phyloP scores from a whole-genome alignment of 2,888 invertebrate genomes.

The Strigamia maritima region DNA sequence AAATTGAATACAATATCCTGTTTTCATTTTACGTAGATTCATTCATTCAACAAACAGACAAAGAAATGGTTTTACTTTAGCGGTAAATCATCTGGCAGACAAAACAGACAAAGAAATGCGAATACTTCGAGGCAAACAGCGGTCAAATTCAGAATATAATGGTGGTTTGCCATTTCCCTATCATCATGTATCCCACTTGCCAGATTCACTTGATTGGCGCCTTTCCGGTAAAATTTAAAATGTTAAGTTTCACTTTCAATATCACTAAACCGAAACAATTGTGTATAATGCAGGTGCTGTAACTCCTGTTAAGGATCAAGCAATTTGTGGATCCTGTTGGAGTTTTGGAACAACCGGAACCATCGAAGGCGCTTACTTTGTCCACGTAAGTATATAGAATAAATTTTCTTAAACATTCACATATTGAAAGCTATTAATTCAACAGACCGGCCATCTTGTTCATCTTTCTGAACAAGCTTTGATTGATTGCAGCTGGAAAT shows the following conservation, averaged over 20 bases:
- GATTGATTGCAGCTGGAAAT: slow-evolving; percentile 95
- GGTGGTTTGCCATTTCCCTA: slow-evolving; percentile 72
- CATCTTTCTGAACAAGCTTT: slow-evolving; percentile 89
- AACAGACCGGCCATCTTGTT: slow-evolving; percentile 66
- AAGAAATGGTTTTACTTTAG: slow-evolving; percentile 67
- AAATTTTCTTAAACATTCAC: too few relatives aligned
- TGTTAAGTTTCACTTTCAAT: neutral
- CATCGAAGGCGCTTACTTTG: slow-evolving; percentile 85
- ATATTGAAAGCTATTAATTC: too few relatives aligned
- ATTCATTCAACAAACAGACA: slow-evolving; percentile 79
- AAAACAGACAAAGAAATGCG: slow-evolving; percentile 71
- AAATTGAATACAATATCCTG: neutral
- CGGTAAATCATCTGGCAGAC: slow-evolving; percentile 85
- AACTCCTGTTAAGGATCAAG: slow-evolving; percentile 94
- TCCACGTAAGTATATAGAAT: slow-evolving; percentile 58
- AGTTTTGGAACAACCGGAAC: slow-evolving; percentile 91
- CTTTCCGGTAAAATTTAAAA: slow-evolving; percentile 59
- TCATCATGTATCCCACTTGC: slow-evolving; percentile 59
- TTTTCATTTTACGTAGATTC: slow-evolving; percentile 56
- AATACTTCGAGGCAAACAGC: slow-evolving; percentile 66
- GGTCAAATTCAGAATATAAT: slow-evolving; percentile 60
- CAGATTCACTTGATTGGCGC: slow-evolving; percentile 83
- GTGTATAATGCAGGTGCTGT: slow-evolving; percentile 72
- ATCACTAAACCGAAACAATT: neutral
- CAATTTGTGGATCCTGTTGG: slow-evolving; percentile 96